Evolutionary conservation across 2,888 invertebrate species (phyloP), one percentile per base, ranked within the genome.

Genomic region (Heliconius ismenius): DNA sequence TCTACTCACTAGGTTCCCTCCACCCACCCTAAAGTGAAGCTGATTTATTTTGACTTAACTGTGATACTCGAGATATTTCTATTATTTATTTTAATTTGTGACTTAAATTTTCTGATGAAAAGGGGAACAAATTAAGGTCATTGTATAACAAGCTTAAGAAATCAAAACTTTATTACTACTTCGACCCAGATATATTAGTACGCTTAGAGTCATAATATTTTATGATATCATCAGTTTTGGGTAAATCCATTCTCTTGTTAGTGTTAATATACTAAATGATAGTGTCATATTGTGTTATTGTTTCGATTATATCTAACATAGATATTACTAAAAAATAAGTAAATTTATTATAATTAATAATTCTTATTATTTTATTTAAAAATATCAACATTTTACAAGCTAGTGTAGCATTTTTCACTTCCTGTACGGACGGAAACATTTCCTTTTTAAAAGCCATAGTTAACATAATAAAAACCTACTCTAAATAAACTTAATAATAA

Each of bases 191-290:
- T 70, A 54, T 54, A 58, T 58, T 58, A 70, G 36, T 58, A 58
- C 36, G 58, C 58, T 32, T 70, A 21, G 54, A 58, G 58, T 58
- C 32, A 70, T 70, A 70, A 70, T 24, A 70, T 70, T 70, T 58
- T 70, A 70, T 58, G 58, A 70, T 58, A 70, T 58, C 32, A 70
- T 58, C 24, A 54, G 15, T 54, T 58, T 58, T 58, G 70, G 58
- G 70, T 70, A 36, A 15, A 58, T 70, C 70, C 32, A 54, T 70
- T 58, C 15, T 70, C 58, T 36, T 58, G 58, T 58, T 70, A 70
- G 70, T 70, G 58, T 58, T 70, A 54, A 58, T 70, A 36, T 36
- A 54, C 18, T 70, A 21, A 32, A 36, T 36, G 54, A 58, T n/a
- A 39, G 21, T 64, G 28, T 49, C n/a, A 43, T 13, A 24, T 7